phyloP scores from a whole-genome alignment of 2,113 vertebrate species.

The Lepisosteus osseus region DNA sequence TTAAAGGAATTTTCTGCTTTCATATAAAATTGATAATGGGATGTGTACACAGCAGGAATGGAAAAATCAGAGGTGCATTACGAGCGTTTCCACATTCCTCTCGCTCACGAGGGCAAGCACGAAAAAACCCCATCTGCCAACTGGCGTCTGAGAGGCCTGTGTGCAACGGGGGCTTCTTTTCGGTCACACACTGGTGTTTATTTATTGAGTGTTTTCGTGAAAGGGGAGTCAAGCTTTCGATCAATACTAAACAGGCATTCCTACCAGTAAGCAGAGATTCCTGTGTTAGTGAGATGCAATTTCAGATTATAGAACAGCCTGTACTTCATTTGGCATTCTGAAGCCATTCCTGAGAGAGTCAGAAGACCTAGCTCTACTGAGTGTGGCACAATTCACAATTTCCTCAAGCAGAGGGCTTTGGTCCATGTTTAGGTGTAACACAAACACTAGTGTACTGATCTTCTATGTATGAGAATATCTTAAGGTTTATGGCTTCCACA shows the following conservation, averaged over 20 bases:
- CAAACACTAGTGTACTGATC: too few relatives aligned
- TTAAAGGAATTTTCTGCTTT: conserved; percentile 63
- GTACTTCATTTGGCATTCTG: too few relatives aligned
- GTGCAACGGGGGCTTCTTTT: neutral
- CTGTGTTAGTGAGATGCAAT: too few relatives aligned
- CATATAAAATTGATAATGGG: conserved; percentile 75
- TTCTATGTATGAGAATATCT: too few relatives aligned
- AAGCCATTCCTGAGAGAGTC: too few relatives aligned
- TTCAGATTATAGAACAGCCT: too few relatives aligned
- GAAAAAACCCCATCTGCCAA: conserved; percentile 43
- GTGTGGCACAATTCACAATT: too few relatives aligned
- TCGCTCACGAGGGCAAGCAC: conserved; percentile 26
- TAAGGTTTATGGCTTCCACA: too few relatives aligned
- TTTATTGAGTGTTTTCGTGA: neutral
- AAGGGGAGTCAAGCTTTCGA: neutral
- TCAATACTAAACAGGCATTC: neutral
- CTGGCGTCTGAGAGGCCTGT: conserved; percentile 20
- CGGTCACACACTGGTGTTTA: conserved; percentile 3
- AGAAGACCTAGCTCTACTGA: too few relatives aligned
- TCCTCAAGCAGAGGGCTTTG: too few relatives aligned
- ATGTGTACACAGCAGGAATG: conserved; percentile 67
- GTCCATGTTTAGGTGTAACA: too few relatives aligned
- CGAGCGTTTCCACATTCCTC: conserved; percentile 52
- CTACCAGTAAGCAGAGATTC: neutral
- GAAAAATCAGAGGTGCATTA: conserved; percentile 70